phyloP scores from a whole-genome alignment of 2,797 vertebrate species.

The Carapus acus region DNA sequence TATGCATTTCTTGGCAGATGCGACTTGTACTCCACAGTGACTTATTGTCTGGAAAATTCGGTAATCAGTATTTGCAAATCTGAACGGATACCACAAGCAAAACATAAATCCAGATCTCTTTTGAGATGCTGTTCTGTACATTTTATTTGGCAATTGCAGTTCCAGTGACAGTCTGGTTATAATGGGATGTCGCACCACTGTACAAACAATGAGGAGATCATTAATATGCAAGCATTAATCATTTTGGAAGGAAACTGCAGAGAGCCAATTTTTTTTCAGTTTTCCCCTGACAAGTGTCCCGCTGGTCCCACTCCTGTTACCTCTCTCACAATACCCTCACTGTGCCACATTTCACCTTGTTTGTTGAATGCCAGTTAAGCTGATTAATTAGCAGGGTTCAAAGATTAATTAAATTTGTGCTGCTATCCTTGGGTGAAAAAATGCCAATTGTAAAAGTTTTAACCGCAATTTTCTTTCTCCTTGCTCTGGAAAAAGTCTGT shows the following conservation, averaged over 20 bases:
- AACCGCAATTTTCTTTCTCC: constrained; percentile 13
- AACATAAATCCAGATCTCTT: constrained; percentile 15
- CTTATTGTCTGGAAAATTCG: too few relatives aligned
- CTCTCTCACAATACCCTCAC: constrained; percentile 36
- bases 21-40: too few relatives aligned
- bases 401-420: constrained; percentile 70
- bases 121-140: too few relatives aligned
- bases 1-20: too few relatives aligned
- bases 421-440: constrained; percentile 50
- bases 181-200: constrained; percentile 46
- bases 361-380: constrained; percentile 71
- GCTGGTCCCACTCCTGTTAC: constrained; percentile 41
- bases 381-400: constrained; percentile 69
- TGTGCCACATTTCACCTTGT: constrained; percentile 48
- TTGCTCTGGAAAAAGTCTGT: constrained; percentile 39
- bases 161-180: constrained; percentile 28
- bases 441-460: constrained; percentile 49
- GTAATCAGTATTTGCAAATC: constrained; percentile 14
- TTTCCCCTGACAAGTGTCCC: constrained; percentile 57
- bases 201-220: constrained; percentile 62
- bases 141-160: too few relatives aligned
- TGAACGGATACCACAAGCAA: constrained; percentile 12
- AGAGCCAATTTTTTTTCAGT: constrained; percentile 58
- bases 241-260: constrained; percentile 61
- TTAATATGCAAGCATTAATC: constrained; percentile 73